Base-by-base conservation (phyloP, 1,140 invertebrate species). In the Aethina tumida region DNA sequence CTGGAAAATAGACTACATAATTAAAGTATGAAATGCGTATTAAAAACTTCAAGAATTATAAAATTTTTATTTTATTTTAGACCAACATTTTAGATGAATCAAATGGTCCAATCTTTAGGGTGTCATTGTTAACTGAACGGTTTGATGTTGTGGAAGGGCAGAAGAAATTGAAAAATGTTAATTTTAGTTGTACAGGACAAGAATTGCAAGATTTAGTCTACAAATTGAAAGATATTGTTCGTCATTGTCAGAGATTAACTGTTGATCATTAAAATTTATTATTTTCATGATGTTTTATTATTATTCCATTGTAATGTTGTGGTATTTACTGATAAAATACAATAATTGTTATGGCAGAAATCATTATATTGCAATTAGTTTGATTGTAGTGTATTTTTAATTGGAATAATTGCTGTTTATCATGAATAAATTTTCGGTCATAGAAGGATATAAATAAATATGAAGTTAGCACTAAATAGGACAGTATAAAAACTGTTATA, bases 181-280 rank as follows among this genome's bases (percentile, higher is more conserved):
- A 63, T 25, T 79, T 79, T 51, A 67, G 64, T 2, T 79, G 75
- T 51, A 71, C 67, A 12, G 63, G 66, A 13, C 71, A 75, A 36
- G 70, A 79, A 49, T 52, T 80, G 24, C 75, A 79, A 60, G 76
- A 80, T 58, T 58, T 80, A 35, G 68, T 79, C 25, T 69, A 72
- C 39, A 79, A 79, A 57, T 56, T 80, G 7, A 77, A 77, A 59
- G 75, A 79, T 53, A 64, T 72, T 16, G 62, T 71, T 22, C 58
- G 69, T 52, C 74, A 78, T 56, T 68, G 73, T 48, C 73, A 79
- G 49, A 74, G 68, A 52, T 49, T 72, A 7, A 42, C 43, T 27
- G 30, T 18, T 24, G 45, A 47, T 14, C 25, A 49, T 16, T 45
- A 19, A 45, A 15, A 38, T 15, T 28, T 10, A 25, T 15, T 10